Evolutionary conservation across 2,113 vertebrate species (phyloP).

Genomic region (Balaeniceps rex): DNA sequence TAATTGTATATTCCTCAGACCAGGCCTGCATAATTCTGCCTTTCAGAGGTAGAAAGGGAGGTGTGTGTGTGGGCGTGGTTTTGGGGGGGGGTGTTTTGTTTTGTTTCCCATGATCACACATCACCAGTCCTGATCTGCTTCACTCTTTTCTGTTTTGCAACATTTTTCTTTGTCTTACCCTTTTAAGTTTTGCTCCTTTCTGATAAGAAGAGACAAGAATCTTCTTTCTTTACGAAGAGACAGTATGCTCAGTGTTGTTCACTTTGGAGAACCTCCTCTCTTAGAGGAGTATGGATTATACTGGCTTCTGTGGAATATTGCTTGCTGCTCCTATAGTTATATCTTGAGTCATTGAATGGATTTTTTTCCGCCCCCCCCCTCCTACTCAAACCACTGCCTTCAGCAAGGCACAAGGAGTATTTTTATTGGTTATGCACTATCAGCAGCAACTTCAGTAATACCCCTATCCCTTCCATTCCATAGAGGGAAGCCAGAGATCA

Average conservation of each 20-base stretch:
- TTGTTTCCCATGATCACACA: background rate
- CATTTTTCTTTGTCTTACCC: background rate
- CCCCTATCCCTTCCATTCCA: background rate
- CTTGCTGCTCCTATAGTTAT: background rate
- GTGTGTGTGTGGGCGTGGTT: rapidly evolving
- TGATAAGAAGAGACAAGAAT: background rate
- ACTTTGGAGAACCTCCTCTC: background rate
- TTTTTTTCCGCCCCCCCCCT: background rate
- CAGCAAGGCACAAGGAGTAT: background rate
- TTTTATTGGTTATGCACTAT: background rate
- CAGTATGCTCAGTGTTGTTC: background rate
- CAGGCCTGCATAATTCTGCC: background rate
- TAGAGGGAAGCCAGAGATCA: conserved; percentile 90
- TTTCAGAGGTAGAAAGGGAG: background rate
- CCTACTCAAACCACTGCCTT: background rate
- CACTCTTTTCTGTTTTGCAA: background rate
- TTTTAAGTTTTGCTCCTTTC: background rate
- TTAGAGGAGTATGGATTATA: background rate
- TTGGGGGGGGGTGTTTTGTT: background rate
- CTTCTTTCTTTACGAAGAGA: background rate
- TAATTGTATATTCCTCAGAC: background rate
- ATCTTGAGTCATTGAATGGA: background rate
- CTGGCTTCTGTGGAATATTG: background rate
- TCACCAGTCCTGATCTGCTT: background rate
- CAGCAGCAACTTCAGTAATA: background rate